These are phyloP conservation scores for Xestia xanthographa DNA, from an alignment of 2,888 invertebrate species.

Conservation along the genomic window DNA sequence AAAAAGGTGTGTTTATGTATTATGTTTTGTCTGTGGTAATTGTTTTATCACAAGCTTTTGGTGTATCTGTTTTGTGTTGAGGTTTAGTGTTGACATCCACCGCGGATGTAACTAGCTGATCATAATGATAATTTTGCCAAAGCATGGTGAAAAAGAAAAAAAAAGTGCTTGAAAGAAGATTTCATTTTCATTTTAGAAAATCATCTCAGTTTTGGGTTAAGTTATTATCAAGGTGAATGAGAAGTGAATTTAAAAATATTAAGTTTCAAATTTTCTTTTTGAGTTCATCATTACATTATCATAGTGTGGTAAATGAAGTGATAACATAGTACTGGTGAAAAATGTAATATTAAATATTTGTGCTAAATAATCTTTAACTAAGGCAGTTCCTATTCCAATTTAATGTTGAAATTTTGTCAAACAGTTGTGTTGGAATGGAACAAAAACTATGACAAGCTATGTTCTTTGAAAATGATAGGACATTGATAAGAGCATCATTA, in stretches of 20 bases:
- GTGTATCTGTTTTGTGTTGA: background rate
- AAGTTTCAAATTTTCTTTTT: too few relatives aligned
- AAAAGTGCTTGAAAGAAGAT: background rate
- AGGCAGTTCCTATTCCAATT: background rate
- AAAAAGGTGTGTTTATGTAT: background rate
- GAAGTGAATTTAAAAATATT: background rate
- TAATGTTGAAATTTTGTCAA: background rate
- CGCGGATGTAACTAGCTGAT: too few relatives aligned
- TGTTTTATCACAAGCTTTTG: background rate
- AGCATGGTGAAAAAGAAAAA: background rate
- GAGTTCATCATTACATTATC: too few relatives aligned
- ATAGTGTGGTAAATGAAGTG: too few relatives aligned
- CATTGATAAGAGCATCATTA: slow-evolving; percentile 5
- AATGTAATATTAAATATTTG: background rate
- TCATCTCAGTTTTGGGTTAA: background rate
- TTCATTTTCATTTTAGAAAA: too few relatives aligned
- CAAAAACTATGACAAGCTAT: background rate
- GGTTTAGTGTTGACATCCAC: too few relatives aligned
- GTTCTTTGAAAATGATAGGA: slow-evolving; percentile 16
- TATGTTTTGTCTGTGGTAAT: background rate
- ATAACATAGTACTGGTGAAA: too few relatives aligned
- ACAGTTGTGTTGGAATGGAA: background rate
- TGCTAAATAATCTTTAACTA: background rate
- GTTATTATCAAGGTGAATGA: background rate
- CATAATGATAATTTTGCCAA: background rate